Base-by-base conservation (phyloP, 2,888 invertebrate species). In the Diaphora mendica region DNA sequence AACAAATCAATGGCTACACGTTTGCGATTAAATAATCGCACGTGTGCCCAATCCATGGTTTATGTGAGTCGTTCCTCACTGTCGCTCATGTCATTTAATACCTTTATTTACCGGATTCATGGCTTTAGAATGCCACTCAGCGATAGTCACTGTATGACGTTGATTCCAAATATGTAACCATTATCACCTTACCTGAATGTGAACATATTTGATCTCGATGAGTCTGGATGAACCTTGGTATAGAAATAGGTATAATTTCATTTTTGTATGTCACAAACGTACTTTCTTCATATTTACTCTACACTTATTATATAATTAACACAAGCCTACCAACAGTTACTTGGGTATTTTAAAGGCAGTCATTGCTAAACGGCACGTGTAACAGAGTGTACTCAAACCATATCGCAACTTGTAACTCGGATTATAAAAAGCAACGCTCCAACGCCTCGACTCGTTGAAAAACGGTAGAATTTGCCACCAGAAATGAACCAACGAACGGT, bases 401-500 rank as follows among this genome's bases (percentile, higher is more conserved):
- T 69, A 66, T 73, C 72, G 76, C 77, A 76, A 79, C 77, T 72
- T 72, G 72, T 75, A 72, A 70, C 62, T 67, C 26, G 9, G 42
- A 72, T 66, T 66, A 72, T 64, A 70, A 70, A 70, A 72, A 26
- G 48, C 39, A 70, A 65, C 69, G 39, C 64, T 66, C 66, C 72
- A 42, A 70, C 77, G 77, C 76, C 75, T 76, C 78, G 75, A 79
- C 77, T 73, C 80, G 83, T 77, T 79, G 82, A 82, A 82, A 79
- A 81, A 85, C 86, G 78, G 81, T 75, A 74, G 78, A 84, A 79
- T 81, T 76, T 73, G 77, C 75, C 74, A 68, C 77, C 82, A 79
- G 82, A 80, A 83, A 84, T 84, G 84, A 84, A 79, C 82, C 90
- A 92, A 90, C 92, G 87, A 89, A 90, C 90, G 90, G 90, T 91